phyloP scores from a whole-genome alignment of 2,888 invertebrate genomes.

The Maniola hyperantus region DNA sequence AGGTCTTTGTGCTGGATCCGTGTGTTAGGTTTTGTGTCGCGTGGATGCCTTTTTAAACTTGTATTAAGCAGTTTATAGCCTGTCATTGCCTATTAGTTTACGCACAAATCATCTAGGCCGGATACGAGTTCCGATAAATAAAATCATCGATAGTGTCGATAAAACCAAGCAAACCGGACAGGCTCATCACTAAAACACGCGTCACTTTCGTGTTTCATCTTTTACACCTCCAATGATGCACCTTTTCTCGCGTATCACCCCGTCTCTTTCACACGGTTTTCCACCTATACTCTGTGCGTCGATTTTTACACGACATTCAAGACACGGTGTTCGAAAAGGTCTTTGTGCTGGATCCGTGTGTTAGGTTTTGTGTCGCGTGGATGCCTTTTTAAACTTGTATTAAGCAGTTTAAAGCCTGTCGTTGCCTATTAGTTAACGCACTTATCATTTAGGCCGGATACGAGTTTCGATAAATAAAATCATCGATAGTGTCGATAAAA shows the following conservation, averaged over 20 bases:
- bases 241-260: conserved; percentile 52
- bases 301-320: conserved; percentile 19
- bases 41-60: conserved; percentile 36
- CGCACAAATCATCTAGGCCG: no score
- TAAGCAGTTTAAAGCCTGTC: conserved; percentile 49
- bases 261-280: conserved; percentile 48
- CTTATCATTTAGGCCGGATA: no score
- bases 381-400: conserved; percentile 43
- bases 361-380: conserved; percentile 31
- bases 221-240: conserved; percentile 78
- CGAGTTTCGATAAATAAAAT: background rate
- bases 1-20: conserved; percentile 29
- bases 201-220: conserved; percentile 80
- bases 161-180: conserved; percentile 7
- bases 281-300: conserved; percentile 38
- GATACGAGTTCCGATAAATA: background rate
- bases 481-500: conserved; percentile 23
- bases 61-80: conserved; percentile 47
- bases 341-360: conserved; percentile 30
- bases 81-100: conserved; percentile 52
- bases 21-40: conserved; percentile 28
- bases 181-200: conserved; percentile 63
- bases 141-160: conserved; percentile 23
- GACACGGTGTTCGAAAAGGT: conserved; percentile 27
- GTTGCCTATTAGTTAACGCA: conserved; percentile 50